A percentile compares a stretch with the other conserved stretches of the same genome.
phyloP scores from a whole-genome alignment of 2,888 invertebrate species.

The Athalia circularis region DNA sequence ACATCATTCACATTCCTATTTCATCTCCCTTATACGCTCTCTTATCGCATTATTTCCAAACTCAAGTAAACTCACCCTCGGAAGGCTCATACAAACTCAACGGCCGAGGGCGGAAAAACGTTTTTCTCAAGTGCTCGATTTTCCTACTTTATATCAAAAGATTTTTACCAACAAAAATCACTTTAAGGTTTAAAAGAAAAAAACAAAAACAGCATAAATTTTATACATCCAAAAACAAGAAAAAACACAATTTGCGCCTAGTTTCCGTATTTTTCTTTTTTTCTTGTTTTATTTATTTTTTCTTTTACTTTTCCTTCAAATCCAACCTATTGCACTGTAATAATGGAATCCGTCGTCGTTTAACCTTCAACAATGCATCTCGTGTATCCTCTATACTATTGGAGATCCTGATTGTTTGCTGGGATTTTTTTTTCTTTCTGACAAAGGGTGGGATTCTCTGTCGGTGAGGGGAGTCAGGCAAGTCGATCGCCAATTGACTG shows the following conservation, averaged over 20 bases:
- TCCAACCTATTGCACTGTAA: too few species aligned
- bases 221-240: too few species aligned
- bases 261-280: background rate
- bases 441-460: slow-evolving; percentile 26
- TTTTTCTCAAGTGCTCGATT: slow-evolving; percentile 16
- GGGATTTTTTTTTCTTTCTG: slow-evolving; percentile 56
- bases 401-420: slow-evolving; percentile 66
- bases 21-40: slow-evolving; percentile 41
- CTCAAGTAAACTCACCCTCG: too few species aligned
- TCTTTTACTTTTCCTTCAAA: background rate
- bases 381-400: slow-evolving; percentile 48
- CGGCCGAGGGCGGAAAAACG: background rate
- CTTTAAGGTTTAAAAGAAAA: too few species aligned
- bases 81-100: background rate
- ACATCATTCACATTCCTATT: slow-evolving; percentile 50
- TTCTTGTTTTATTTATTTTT: background rate
- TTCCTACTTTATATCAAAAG: slow-evolving; percentile 8
- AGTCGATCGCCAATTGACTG: slow-evolving; percentile 72
- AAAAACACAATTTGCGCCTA: too few species aligned
- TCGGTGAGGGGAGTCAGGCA: slow-evolving; percentile 51
- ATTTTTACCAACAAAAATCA: background rate
- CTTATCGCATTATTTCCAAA: slow-evolving; percentile 43
- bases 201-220: too few species aligned
- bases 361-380: slow-evolving; percentile 60
- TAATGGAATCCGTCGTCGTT: slow-evolving; percentile 59